Base-by-base conservation (phyloP, 1,140 invertebrate species). In the Drosophila leontia region DNA sequence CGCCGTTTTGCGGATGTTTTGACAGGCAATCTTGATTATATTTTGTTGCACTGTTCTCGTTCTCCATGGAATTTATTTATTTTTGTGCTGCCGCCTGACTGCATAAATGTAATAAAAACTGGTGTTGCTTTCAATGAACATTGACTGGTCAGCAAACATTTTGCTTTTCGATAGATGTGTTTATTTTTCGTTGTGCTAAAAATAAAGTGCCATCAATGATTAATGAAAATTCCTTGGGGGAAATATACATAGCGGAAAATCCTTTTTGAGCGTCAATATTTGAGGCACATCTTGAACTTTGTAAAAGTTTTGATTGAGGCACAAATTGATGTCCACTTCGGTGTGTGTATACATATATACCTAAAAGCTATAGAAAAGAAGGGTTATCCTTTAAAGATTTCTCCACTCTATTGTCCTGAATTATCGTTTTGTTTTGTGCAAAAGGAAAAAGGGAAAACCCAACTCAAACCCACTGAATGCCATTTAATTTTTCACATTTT, bases 401-500 rank as follows among this genome's bases (percentile, higher is more conserved):
- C 29, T 44, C 32, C n/a, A 37, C 42, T 44, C 59, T 32, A 75
- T 75, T 41, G 32, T 48, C 41, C 71, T 56, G 39, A 48, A 42
- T 23, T 50, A 75, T 47, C 39, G 42, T 44, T 58, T 65, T 76
- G 29, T 65, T 44, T 34, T 50, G 34, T 23, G 8, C 13, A 0
- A 48, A 48, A 47, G 1, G 23, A 3, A 29, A 48, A 50, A 23
- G n/a, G 23, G n/a, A 39, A 58, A 57, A 45, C 48, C 44, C 39
- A 56, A 35, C 41, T 50, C 60, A 75, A 50, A 3, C 74, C 59
- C 48, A 65, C 68, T 65, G 62, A 88, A 87, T 87, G 72, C 53
- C 83, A 78, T 78, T 84, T 84, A 78, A 90, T 88, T 90, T 84
- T 81, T 88, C 84, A 87, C 77, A 56, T 58, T 60, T 64, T 50